Base-by-base conservation (phyloP, 2,888 invertebrate genomes). In the Gymnocheta viridis region DNA sequence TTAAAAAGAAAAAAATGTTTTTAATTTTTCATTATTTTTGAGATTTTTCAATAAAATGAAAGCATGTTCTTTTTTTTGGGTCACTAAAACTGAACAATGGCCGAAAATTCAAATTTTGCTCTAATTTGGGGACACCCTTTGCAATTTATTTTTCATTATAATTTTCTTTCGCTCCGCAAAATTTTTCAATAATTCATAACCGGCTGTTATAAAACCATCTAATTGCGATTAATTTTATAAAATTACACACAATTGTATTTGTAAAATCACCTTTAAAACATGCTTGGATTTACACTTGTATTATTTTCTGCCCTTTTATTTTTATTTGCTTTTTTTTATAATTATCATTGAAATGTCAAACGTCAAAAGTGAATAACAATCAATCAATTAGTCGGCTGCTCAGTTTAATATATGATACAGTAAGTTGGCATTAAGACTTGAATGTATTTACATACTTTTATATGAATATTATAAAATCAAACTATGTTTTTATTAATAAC, bases 271-370 rank as follows among this genome's bases (percentile, higher is more conserved):
- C 38, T 60, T 38, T n/a, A 49, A 73, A 29, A 56, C 58, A 38
- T 29, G 47, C 7, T 56, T 62, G 44, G 2, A n/a, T 70, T 62
- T 54, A 62, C 47, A 73, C 47, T 82, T 64, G 69, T 72, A 41
- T 56, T 58, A 17, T 41, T 69, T 62, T 17, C 54, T 35, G 22
- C 27, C 38, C 7, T n/a, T 29, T 24, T 29, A 19, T 41, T 51
- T 6, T 17, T 54, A 10, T 4, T 14, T 41, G 0, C 24, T 54
- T 44, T n/a, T 51, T 54, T 62, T n/a, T 79, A 56, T 66, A 51
- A 62, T 58, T 80, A 76, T 41, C 76, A 80, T 66, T 83, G 83
- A 77, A 76, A 80, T 80, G 83, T 83, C 83, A 83, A 72, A 80
- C 77, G 83, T 67, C 76, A 77, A 51, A 80, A 35, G 38, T 62